phyloP scores from a whole-genome alignment of 2,113 vertebrate genomes.

The Rhabdornis inornatus region DNA sequence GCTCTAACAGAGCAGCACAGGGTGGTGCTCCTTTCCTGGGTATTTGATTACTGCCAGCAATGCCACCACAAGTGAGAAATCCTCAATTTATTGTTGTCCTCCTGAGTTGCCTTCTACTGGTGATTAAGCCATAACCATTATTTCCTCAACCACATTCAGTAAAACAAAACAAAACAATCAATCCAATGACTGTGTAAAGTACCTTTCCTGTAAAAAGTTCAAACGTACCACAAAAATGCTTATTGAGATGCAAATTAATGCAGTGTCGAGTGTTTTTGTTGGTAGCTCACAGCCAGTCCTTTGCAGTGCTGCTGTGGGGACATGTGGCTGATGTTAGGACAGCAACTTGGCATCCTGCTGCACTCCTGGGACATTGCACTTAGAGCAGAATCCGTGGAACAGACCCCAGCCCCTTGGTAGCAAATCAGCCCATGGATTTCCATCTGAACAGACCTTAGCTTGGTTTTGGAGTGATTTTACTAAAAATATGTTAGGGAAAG shows the following conservation, averaged over 20 bases:
- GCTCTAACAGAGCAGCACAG: not conserved
- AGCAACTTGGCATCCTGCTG: not conserved
- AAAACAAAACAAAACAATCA: not conserved
- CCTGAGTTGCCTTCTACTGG: not conserved
- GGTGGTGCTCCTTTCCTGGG: not conserved
- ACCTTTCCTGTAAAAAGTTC: constrained; percentile 30
- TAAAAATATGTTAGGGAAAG: not conserved
- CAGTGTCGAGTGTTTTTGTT: not conserved
- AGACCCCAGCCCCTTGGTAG: not conserved
- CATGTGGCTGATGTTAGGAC: not conserved
- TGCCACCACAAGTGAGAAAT: not conserved
- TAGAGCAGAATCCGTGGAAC: not conserved
- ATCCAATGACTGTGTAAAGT: not conserved
- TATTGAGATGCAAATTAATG: constrained; percentile 34
- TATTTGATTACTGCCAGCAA: constrained; percentile 30
- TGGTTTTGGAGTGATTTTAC: not conserved
- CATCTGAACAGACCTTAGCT: not conserved
- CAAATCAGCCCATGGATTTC: not conserved
- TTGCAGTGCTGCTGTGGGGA: not conserved
- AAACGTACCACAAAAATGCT: not conserved
- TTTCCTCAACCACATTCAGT: constrained; percentile 4
- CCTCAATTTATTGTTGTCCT: not conserved
- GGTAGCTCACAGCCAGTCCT: not conserved
- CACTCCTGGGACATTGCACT: not conserved
- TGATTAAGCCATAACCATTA: not conserved